These are phyloP conservation scores for Ganaspis sp. DNA, from an alignment of 1,140 invertebrate genomes.

Conservation along the genomic window DNA sequence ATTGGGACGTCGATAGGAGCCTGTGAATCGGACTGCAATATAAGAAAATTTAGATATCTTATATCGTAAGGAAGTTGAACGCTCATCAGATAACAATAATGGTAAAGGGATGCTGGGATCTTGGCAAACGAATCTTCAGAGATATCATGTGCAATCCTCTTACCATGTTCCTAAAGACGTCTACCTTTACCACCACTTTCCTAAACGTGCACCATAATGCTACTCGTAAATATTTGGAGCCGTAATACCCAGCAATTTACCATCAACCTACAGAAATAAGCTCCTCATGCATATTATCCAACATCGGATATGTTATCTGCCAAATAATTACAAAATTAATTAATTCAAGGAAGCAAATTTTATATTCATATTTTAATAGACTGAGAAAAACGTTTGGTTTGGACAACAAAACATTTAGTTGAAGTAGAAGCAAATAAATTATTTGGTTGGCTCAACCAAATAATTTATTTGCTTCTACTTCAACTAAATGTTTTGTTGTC, in stretches of 20 bases:
- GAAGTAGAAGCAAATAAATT: no score
- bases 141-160: slow-evolving; percentile 7
- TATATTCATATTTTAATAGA: no score
- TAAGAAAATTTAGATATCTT: neutral
- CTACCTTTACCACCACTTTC: neutral
- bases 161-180: slow-evolving; percentile 2
- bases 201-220: slow-evolving; percentile 13
- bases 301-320: no score
- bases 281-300: no score
- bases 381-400: no score
- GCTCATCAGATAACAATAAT: slow-evolving; percentile 13
- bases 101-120: slow-evolving; percentile 7
- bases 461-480: no score
- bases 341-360: no score
- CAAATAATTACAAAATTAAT: no score
- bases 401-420: no score
- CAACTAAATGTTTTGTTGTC: no score
- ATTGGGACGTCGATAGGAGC: neutral
- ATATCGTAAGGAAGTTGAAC: neutral
- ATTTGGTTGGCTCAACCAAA: no score
- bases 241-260: slow-evolving; percentile 1
- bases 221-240: neutral
- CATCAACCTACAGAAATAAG: neutral
- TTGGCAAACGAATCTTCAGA: neutral
- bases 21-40: neutral